Base-by-base conservation (phyloP, 1,140 invertebrate genomes). In the Bactericera cockerelli region DNA sequence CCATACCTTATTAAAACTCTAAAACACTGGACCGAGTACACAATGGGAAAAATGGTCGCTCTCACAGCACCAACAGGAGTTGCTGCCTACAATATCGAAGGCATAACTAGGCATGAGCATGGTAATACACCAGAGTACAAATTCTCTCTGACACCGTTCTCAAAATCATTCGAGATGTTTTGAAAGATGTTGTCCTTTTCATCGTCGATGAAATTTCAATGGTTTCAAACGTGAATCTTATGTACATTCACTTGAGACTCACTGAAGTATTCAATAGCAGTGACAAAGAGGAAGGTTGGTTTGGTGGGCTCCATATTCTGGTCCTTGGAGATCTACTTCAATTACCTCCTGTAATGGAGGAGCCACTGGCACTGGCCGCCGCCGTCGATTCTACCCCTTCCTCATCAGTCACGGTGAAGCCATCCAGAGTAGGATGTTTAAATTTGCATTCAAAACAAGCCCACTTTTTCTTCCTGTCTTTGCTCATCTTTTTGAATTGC, bases 181-280 rank as follows among this genome's bases (percentile, higher is more conserved):
- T 68, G 13, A 38, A 64, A 62, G 63, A 69, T 39, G 63, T 67
- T 53, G 63, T 57, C 39, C 62, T 69, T 53, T 65, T 70, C 33
- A 67, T 69, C 26, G 68, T 70, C 26, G 67, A 68, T 59, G 66
- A 70, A 63, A 61, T 69, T 49, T 68, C 67, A n/a, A 70, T 70
- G 70, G 61, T 70, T 59, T 69, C 68, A 38, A 70, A 69, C 59
- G 21, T 69, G 10, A 64, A 59, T n/a, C 56, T 64, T 11, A 28
- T 60, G 28, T 64, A 64, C 31, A 64, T 66, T 19, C 42, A 62
- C 54, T 24, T 57, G 14, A 39, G 65, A 58, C 31, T 64, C 25
- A 16, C 25, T 26, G 61, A 66, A 59, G 63, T 64, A 38, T 65
- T 63, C 16, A 42, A 59, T 42, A 57, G 58, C 19, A 6, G 28